phyloP scores from a whole-genome alignment of 1,140 invertebrate genomes.

The Brachionus rotundiformis region DNA sequence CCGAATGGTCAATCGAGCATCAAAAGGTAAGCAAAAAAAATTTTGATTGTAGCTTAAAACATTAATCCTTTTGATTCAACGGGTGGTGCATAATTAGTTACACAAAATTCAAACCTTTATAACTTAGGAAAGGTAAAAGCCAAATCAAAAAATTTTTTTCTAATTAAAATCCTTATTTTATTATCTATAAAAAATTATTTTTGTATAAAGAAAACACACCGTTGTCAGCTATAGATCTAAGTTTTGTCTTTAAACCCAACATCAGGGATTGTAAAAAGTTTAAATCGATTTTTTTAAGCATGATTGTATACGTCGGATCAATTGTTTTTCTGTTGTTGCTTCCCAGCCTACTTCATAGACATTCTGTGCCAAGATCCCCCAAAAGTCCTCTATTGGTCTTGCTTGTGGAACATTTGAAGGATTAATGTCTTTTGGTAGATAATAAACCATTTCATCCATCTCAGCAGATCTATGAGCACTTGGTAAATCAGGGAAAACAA shows the following conservation, averaged over 20 bases:
- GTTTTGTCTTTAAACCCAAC: background rate
- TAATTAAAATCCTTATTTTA: background rate
- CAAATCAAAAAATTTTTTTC: background rate
- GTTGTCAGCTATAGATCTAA: background rate
- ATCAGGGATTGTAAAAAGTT: background rate
- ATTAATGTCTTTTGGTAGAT: background rate
- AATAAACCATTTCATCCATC: no score
- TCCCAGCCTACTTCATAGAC: background rate
- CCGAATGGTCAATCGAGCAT: background rate
- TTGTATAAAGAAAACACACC: background rate
- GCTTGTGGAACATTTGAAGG: background rate
- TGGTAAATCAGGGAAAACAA: no score
- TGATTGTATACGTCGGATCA: background rate
- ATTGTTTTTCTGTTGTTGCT: background rate
- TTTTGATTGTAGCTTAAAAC: no score
- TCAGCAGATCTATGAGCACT: no score
- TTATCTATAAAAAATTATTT: background rate
- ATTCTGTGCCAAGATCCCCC: background rate
- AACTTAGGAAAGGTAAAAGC: background rate
- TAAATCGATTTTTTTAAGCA: background rate
- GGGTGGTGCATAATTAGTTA: background rate
- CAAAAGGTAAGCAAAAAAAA: background rate
- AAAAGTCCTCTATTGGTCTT: slow-evolving; percentile 12
- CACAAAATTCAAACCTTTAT: background rate
- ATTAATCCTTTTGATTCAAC: no score